phyloP scores from a whole-genome alignment of 2,113 vertebrate species.

The Chaetodon trifascialis region DNA sequence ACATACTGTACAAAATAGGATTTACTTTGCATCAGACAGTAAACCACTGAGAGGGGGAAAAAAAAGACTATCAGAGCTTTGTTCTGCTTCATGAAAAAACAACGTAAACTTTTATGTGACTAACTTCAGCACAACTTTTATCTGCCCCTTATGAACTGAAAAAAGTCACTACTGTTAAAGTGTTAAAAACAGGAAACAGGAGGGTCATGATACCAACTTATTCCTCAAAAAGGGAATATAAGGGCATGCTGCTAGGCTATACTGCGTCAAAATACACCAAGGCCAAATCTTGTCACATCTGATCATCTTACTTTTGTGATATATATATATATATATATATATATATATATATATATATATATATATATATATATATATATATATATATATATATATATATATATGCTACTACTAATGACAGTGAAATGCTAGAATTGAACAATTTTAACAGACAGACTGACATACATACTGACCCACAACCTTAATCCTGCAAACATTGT shows the following conservation, averaged over 20 bases:
- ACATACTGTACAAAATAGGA: slow-evolving; percentile 5
- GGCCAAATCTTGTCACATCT: not conserved
- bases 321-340: no score
- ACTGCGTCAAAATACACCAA: not conserved
- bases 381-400: no score
- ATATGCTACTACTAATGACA: not conserved
- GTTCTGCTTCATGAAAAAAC: slow-evolving; percentile 6
- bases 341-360: no score
- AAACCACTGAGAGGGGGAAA: not conserved
- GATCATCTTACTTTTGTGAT: not conserved
- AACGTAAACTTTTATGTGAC: not conserved
- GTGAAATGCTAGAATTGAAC: not conserved
- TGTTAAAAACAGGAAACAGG: slow-evolving; percentile 56
- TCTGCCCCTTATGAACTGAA: slow-evolving; percentile 1
- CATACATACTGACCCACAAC: slow-evolving; percentile 7
- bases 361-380: no score
- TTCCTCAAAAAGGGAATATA: slow-evolving; percentile 9
- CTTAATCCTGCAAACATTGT: not conserved
- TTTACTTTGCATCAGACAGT: not conserved
- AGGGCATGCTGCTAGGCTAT: not conserved
- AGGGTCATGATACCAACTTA: slow-evolving; percentile 12
- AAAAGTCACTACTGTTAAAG: slow-evolving; percentile 14
- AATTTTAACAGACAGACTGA: no score
- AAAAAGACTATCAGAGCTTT: not conserved
- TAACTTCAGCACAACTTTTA: not conserved